Percentiles rank a stretch among this genome's conserved stretches.
These are phyloP conservation scores for Melanerpes formicivorus DNA, from an alignment of 2,113 vertebrate genomes.

Conservation along the genomic window DNA sequence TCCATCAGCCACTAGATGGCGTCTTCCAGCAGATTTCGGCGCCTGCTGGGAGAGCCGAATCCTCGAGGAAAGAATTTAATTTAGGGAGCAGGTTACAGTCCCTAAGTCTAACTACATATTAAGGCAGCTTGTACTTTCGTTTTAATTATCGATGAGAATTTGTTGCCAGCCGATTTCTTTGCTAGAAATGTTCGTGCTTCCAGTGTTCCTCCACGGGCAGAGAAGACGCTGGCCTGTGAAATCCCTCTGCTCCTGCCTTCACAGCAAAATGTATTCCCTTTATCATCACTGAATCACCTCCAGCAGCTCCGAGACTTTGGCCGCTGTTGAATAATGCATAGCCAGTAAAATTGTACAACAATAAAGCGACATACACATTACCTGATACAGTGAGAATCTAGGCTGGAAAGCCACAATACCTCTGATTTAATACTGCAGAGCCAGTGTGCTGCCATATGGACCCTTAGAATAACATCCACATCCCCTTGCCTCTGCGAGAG, in stretches of 20 bases:
- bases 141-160: constrained; percentile 23
- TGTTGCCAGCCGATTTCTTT: neutral
- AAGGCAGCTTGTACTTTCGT: neutral
- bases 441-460: constrained; percentile 11
- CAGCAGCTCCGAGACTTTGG: neutral
- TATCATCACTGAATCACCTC: constrained; percentile 35
- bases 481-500: constrained; percentile 29
- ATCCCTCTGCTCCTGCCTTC: neutral
- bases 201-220: neutral
- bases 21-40: constrained; percentile 66
- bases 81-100: constrained; percentile 16
- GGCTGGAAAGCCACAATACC: constrained; percentile 19
- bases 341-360: constrained; percentile 29
- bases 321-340: constrained; percentile 42
- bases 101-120: neutral
- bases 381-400: neutral
- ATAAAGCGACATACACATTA: constrained; percentile 36
- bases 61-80: constrained; percentile 27
- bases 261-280: neutral
- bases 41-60: neutral
- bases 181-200: neutral
- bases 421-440: constrained; percentile 36
- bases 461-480: constrained; percentile 21
- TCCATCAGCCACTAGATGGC: constrained; percentile 74
- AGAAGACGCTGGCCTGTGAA: neutral